These are phyloP conservation scores for Arbacia lixula DNA, from an alignment of 53 echinoderm and acorn worm genomes.

Conservation along the genomic window DNA sequence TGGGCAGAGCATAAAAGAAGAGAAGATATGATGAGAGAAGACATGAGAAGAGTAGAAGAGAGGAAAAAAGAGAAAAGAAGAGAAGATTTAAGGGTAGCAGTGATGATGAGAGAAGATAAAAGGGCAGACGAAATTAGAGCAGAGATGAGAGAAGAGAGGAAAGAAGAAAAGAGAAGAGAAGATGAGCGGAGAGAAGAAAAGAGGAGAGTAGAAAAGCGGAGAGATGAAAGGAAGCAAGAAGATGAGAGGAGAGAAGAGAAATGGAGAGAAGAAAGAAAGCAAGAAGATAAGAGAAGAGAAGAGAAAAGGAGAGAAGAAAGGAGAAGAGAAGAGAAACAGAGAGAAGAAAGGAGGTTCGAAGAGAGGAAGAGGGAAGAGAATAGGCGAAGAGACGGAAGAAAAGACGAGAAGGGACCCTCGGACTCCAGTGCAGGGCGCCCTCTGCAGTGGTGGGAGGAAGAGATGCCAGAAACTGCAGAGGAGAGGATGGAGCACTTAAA, in stretches of 20 bases:
- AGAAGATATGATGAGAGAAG: background rate
- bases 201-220: background rate
- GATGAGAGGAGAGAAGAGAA: background rate
- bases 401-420: too few species aligned
- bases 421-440: background rate
- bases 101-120: background rate
- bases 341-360: background rate
- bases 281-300: background rate
- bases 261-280: background rate
- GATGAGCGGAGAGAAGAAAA: background rate
- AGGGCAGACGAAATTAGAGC: background rate
- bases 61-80: background rate
- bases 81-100: background rate
- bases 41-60: background rate
- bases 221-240: background rate
- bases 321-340: background rate
- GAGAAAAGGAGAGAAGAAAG: background rate
- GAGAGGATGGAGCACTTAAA: background rate
- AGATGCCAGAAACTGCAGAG: background rate
- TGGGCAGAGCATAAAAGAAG: background rate
- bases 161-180: background rate
- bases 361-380: background rate
- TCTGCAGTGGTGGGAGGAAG: conserved; percentile 14
- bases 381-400: background rate
- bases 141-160: background rate